phyloP scores from a whole-genome alignment of 2,113 vertebrate species.

The Sarotherodon lohbergeri region DNA sequence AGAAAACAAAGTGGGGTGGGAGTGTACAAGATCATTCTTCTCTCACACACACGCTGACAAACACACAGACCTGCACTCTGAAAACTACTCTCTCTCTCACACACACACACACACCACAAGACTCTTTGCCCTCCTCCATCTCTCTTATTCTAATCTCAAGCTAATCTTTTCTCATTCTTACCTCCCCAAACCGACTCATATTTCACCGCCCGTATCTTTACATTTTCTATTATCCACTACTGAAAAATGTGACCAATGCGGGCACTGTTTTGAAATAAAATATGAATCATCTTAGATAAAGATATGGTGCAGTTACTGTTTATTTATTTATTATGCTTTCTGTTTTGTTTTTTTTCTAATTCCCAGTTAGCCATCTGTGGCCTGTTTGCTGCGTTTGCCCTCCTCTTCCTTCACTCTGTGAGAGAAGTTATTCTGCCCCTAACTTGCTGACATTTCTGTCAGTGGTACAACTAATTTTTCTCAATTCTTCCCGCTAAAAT shows the following conservation, averaged over 20 bases:
- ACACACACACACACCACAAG: constrained; percentile 21
- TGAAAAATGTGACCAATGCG: constrained; percentile 68
- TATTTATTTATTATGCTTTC: constrained; percentile 25
- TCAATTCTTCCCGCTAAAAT: constrained; percentile 14
- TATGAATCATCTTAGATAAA: constrained; percentile 72
- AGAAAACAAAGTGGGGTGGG: constrained; percentile 49
- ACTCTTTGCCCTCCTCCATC: constrained; percentile 60
- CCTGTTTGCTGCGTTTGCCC: background rate
- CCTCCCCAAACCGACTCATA: constrained; percentile 70
- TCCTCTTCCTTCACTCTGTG: background rate
- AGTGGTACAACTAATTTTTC: constrained; percentile 32
- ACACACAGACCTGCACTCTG: constrained; percentile 13
- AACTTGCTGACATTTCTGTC: constrained; percentile 46
- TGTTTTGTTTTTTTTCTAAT: constrained; percentile 22
- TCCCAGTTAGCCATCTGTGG: constrained; percentile 40
- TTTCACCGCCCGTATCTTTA: constrained; percentile 71
- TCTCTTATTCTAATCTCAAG: constrained; percentile 73
- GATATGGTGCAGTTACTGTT: constrained; percentile 55
- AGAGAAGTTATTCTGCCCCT: constrained; percentile 40
- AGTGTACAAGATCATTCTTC: constrained; percentile 47
- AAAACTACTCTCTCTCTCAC: constrained; percentile 9
- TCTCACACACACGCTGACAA: background rate
- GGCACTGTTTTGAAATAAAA: constrained; percentile 66
- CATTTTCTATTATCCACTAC: constrained; percentile 74
- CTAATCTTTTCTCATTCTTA: constrained; percentile 74